Conservation (phyloP, 2,888 invertebrate genomes). For the Strigamia maritima region DNA sequence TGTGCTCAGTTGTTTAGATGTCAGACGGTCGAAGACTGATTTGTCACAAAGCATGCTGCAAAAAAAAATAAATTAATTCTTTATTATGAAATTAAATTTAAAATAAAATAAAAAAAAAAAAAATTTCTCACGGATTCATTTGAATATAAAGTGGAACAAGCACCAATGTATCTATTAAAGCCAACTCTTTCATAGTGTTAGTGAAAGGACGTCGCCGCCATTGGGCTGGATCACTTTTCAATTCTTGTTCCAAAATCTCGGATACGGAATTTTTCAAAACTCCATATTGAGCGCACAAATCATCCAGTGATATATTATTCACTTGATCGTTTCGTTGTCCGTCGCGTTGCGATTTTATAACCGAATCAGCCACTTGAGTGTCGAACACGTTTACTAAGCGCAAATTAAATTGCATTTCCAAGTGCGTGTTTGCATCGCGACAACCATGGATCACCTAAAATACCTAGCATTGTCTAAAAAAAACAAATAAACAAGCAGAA, state of each 20-base stretch:
- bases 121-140: constrained; percentile 22
- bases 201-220: constrained; percentile 29
- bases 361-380: constrained; percentile 31
- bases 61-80: too few species aligned
- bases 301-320: not conserved
- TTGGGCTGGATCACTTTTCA: not conserved
- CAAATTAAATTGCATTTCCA: constrained; percentile 18
- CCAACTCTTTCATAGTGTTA: constrained; percentile 20
- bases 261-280: not conserved
- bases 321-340: constrained; percentile 24
- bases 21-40: not conserved
- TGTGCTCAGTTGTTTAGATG: not conserved
- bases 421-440: not conserved
- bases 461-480: too few species aligned
- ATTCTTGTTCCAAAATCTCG: not conserved
- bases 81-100: not conserved
- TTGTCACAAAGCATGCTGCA: not conserved
- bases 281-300: constrained; percentile 22
- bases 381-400: constrained; percentile 28
- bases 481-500: not conserved
- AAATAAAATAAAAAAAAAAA: not conserved
- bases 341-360: constrained; percentile 31
- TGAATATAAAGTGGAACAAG: constrained; percentile 25
- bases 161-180: constrained; percentile 27
- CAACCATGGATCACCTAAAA: not conserved